phyloP scores from a whole-genome alignment of 2,888 invertebrate species.

The Fragum whitleyi region DNA sequence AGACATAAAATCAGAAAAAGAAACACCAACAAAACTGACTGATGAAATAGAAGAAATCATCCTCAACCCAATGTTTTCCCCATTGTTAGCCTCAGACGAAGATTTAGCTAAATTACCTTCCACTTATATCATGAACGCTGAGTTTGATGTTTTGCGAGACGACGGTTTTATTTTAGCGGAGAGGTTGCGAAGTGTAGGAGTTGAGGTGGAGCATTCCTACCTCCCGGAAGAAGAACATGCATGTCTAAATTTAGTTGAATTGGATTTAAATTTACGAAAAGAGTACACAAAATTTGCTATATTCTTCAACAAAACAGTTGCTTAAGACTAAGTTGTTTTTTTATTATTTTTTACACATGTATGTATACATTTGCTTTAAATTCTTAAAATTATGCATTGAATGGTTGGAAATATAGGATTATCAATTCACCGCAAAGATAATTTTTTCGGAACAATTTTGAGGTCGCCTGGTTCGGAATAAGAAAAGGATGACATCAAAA shows the following conservation, averaged over 20 bases:
- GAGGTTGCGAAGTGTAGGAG: conserved; percentile 54
- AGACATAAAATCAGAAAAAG: background rate
- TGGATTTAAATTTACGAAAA: conserved; percentile 35
- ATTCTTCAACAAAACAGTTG: conserved; percentile 47
- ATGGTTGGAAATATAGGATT: too few species aligned
- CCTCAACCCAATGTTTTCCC: conserved; percentile 61
- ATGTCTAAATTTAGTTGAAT: conserved; percentile 41
- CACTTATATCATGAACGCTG: conserved; percentile 63
- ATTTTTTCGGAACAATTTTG: too few species aligned
- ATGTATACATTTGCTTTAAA: too few species aligned
- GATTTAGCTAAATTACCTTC: conserved; percentile 56
- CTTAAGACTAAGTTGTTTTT: too few species aligned
- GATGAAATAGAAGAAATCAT: conserved; percentile 45
- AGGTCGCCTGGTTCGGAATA: too few species aligned
- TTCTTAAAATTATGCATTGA: too few species aligned
- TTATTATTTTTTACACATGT: too few species aligned
- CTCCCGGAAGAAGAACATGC: conserved; percentile 63
- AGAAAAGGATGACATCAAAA: too few species aligned
- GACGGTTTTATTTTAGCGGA: conserved; percentile 64
- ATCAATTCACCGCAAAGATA: too few species aligned
- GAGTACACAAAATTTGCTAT: conserved; percentile 41
- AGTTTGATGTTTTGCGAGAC: conserved; percentile 67
- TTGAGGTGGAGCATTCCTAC: conserved; percentile 54
- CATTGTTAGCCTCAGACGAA: conserved; percentile 62
- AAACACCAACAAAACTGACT: conserved; percentile 9